Evolutionary conservation across 2,797 vertebrate species (phyloP).

Genomic region (Podarcis lilfordi): DNA sequence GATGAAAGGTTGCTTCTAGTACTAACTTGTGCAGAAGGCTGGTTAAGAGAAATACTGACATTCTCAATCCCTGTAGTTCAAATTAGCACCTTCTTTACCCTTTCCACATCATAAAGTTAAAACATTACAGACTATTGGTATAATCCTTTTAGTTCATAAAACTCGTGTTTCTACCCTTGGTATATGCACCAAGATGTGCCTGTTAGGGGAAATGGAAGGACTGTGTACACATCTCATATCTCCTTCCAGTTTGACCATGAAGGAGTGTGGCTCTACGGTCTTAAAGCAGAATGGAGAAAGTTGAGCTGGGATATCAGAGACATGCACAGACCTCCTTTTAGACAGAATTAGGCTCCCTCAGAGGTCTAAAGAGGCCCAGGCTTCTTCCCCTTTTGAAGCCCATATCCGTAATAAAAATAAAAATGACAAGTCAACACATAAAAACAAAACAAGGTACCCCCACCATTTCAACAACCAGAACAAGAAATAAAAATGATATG

Average conservation of each 20-base stretch:
- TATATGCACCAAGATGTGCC: neutral
- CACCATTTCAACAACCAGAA: too few species aligned
- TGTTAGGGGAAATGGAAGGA: neutral
- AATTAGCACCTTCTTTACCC: slow-evolving; percentile 50
- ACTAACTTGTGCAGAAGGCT: slow-evolving; percentile 64
- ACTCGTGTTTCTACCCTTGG: too few species aligned
- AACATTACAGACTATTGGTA: slow-evolving; percentile 11
- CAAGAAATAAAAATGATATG: too few species aligned
- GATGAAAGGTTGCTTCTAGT: slow-evolving; percentile 76
- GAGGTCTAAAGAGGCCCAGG: too few species aligned
- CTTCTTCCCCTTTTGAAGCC: too few species aligned
- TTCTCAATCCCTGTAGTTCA: slow-evolving; percentile 50
- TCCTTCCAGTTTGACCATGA: neutral
- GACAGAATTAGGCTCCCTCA: too few species aligned
- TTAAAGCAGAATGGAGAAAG: neutral
- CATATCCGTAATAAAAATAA: too few species aligned
- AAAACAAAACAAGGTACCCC: too few species aligned
- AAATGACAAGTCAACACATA: too few species aligned
- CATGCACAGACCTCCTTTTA: neutral
- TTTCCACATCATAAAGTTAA: slow-evolving; percentile 42
- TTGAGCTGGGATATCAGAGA: neutral
- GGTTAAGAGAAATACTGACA: slow-evolving; percentile 60
- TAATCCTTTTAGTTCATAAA: neutral
- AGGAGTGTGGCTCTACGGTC: neutral
- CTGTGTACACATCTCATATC: neutral